Base-by-base conservation (phyloP, 2,113 vertebrate species). In the Malurus cyaneus region DNA sequence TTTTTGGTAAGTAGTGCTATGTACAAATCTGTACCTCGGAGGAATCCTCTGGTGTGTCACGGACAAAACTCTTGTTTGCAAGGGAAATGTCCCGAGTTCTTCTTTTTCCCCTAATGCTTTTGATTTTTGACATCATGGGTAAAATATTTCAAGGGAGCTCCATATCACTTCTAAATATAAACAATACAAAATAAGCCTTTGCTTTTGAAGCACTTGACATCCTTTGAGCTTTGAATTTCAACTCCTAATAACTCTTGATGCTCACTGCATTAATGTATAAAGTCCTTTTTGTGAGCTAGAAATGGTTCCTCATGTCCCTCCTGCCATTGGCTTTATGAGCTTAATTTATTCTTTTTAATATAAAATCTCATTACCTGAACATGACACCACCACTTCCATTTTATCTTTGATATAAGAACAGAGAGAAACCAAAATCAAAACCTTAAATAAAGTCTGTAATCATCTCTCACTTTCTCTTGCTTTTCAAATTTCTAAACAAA, bases 261-360 rank as follows among this genome's bases (percentile, higher is more conserved):
- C 94, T 91, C 53, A 20, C 92, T 97, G 81, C 96, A 97, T 97
- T 97, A 97, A 97, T 96, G 96, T 97, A 93, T 92, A 92, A 97
- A 95, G 91, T 92, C 95, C 95, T 96, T 95, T 96, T 96, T 87
- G 78, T 88, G 96, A 96, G 96, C 56, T 92, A 62, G 91, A 79
- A 97, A 94, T 76, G 49, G 96, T 94, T 97, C 96, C 62, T 78
- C 97, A 93, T 92, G 86, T 97, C 93, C 96, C 97, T 97, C 95
- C 97, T 93, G 92, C 96, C 96, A 96, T 59, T 91, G 65, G 94
- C 79, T 97, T 98, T 97, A 98, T 98, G 94, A 98, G 96, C 98
- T 98, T 98, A 98, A 98, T 98, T 98, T 98, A 98, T 98, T 98
- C 98, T 98, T 98, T 98, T 98, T 98, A 98, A 98, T 98, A 98